These are phyloP conservation scores for Lepidonotus clava DNA, from an alignment of 2,888 invertebrate genomes.

Conservation along the genomic window DNA sequence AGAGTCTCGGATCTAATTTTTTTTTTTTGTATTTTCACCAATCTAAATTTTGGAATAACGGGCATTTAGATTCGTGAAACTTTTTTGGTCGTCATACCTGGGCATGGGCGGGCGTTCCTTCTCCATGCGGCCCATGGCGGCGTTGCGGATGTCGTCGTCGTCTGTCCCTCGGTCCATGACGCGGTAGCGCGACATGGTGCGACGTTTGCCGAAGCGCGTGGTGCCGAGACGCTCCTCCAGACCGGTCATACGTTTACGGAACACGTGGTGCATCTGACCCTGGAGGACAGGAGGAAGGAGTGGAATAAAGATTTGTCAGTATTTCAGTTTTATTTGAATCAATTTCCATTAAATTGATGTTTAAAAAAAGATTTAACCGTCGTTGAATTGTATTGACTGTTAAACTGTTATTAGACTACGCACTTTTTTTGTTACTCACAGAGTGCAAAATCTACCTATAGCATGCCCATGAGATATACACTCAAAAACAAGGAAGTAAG, in stretches of 20 bases:
- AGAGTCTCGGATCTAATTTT: no score
- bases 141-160: background rate
- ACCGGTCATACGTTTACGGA: background rate
- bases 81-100: no score
- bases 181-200: background rate
- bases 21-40: no score
- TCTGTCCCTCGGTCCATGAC: background rate
- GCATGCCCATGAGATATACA: no score
- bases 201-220: background rate
- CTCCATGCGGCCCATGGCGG: background rate
- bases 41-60: no score
- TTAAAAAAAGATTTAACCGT: no score
- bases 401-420: no score
- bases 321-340: background rate
- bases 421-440: no score
- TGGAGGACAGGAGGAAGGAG: background rate
- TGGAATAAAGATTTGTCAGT: background rate
- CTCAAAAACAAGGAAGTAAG: no score
- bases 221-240: slow-evolving; percentile 12
- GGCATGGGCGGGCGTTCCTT: background rate
- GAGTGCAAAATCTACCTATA: no score
- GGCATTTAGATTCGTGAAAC: no score
- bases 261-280: background rate
- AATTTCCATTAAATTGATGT: background rate
- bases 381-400: no score